phyloP scores from a whole-genome alignment of 1,140 invertebrate species.

The Druon quercuslanigerum region DNA sequence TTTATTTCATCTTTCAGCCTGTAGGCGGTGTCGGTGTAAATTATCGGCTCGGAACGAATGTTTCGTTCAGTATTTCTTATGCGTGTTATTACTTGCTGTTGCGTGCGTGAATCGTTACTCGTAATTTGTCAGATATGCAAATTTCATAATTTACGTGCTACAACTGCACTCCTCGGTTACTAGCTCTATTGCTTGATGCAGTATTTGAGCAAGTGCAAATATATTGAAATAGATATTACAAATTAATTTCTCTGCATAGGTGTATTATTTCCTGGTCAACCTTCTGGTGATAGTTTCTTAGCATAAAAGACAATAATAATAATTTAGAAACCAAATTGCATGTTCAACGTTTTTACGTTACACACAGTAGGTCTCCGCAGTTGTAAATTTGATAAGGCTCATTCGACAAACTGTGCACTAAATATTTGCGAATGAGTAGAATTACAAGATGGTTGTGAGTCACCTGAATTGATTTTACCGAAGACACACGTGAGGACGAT shows the following conservation, averaged over 20 bases:
- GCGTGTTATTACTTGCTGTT: conserved; percentile 14
- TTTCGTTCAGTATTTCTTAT: conserved; percentile 22
- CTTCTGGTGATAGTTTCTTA: too few relatives aligned
- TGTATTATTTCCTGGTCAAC: too few relatives aligned
- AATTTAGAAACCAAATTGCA: too few relatives aligned
- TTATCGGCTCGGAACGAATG: not conserved
- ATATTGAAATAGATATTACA: not conserved
- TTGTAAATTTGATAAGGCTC: not conserved
- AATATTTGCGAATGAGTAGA: conserved; percentile 11
- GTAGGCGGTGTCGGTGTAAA: conserved; percentile 14
- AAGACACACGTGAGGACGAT: conserved; percentile 13
- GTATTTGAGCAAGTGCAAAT: not conserved
- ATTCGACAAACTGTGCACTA: not conserved
- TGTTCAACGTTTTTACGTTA: too few relatives aligned
- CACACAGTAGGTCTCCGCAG: not conserved
- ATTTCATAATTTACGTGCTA: conserved; percentile 14
- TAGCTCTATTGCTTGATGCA: not conserved
- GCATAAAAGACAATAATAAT: too few relatives aligned
- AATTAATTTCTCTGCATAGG: too few relatives aligned
- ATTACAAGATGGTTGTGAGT: not conserved
- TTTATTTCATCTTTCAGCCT: conserved; percentile 5
- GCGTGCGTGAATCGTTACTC: conserved; percentile 4
- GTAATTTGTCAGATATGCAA: conserved; percentile 25
- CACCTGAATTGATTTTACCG: not conserved
- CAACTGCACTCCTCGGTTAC: not conserved